Evolutionary conservation across 2,113 vertebrate species (phyloP), one percentile per base, ranked within the genome.

Genomic region (Callocephalon fimbriatum): DNA sequence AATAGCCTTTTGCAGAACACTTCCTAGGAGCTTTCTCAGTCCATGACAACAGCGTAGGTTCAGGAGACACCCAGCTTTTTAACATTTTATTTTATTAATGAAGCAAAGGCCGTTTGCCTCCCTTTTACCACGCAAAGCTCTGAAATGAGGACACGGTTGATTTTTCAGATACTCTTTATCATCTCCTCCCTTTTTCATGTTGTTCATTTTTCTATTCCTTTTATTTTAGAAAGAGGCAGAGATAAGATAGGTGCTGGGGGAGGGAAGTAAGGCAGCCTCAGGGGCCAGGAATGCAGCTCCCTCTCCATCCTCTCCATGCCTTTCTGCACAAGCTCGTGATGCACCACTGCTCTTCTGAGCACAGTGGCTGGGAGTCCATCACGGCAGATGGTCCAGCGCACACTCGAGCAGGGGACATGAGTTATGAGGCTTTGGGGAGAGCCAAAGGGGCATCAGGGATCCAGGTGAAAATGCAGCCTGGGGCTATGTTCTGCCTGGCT

Each of bases 141-240:
- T 67, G 90, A 89, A 95, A 93, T 40, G 68, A 92, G 95, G 86
- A 74, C 92, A 94, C 1, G 86, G 92, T 81, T 86, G 61, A 94
- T 91, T 94, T 84, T 78, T 37, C 93, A 94, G 89, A 96, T 76
- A 70, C 40, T 81, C 44, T 80, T 86, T 88, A 71, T 92, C 65
- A 78, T 78, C 85, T 77, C 92, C 85, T 96, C 90, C 82, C 75
- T 67, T 78, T 93, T 78, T 51, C 72, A 38, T 53, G 86, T 88
- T 67, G 59, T 72, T 96, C 88, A 92, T 92, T 95, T 88, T 93
- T 44, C 79, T 32, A 21, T 47, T 81, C 76, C 86, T 94, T 77
- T 95, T 75, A 67, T 82, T 96, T 63, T 11, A 47, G 65, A 53
- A 31, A 48, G 29, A 86, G 54, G 58, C 66, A 83, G 65, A 93